Percentiles rank a stretch among this genome's conserved stretches.
phyloP scores from a whole-genome alignment of 2,113 vertebrate species.

The Peromyscus polionotus region DNA sequence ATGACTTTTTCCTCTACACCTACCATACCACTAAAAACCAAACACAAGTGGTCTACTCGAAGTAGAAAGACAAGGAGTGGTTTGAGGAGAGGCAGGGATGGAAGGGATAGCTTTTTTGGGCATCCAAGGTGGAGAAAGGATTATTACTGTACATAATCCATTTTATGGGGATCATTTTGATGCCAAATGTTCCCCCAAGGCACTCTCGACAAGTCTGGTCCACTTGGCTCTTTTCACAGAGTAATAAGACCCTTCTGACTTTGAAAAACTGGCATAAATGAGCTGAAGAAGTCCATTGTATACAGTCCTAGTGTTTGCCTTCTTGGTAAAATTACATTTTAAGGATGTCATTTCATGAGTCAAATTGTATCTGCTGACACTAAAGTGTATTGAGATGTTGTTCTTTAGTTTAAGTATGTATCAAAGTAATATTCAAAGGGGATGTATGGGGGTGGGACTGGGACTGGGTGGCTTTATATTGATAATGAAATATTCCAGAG shows the following conservation, averaged over 20 bases:
- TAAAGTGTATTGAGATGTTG: constrained; percentile 82
- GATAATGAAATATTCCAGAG: constrained; percentile 70
- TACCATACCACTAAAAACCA: constrained; percentile 27
- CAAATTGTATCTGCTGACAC: constrained; percentile 82
- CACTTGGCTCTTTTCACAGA: constrained; percentile 77
- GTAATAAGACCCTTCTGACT: constrained; percentile 72
- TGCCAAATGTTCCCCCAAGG: constrained; percentile 60
- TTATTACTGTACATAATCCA: constrained; percentile 80
- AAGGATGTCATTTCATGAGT: constrained; percentile 80
- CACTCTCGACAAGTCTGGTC: constrained; percentile 75
- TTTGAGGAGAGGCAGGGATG: constrained; percentile 49
- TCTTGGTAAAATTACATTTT: constrained; percentile 76
- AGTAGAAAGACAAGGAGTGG: constrained; percentile 51
- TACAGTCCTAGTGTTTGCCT: constrained; percentile 81
- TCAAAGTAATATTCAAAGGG: constrained; percentile 81
- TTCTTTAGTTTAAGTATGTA: constrained; percentile 83
- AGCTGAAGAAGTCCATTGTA: constrained; percentile 79
- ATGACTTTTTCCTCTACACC: constrained; percentile 43
- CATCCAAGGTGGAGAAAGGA: constrained; percentile 50
- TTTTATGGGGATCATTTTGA: constrained; percentile 82
- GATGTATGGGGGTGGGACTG: constrained; percentile 69
- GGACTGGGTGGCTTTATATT: constrained; percentile 77
- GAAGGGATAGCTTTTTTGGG: constrained; percentile 47
- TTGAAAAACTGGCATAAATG: constrained; percentile 75
- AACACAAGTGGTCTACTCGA: constrained; percentile 57